Evolutionary conservation across 1,140 invertebrate species (phyloP), one percentile per base, ranked within the genome.

Genomic region (Brachionus sp.): DNA sequence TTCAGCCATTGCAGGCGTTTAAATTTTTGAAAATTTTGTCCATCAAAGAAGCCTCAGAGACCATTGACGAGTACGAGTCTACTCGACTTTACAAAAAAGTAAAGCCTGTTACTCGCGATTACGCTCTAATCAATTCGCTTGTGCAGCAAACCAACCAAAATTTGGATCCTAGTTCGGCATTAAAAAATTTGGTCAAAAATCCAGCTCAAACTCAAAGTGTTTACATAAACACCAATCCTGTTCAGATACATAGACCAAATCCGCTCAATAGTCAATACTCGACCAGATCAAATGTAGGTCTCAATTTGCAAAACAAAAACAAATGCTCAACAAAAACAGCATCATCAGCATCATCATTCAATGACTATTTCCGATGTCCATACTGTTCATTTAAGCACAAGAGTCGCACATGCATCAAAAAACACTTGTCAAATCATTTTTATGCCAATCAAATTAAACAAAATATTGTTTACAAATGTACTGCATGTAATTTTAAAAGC

Each of bases 21-120:
- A 80, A 57, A 39, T 80, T 62, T 80, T 66, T 80, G 77, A 57
- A 53, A 23, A 80, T 66, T 13, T 80, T 80, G 29, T 80, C 77
- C 33, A 80, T 80, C 16, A 80, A 62, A 57, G 77, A 80, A 25
- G 77, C 77, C 1, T 80, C 77, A 4, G 62, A 80, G 35, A 62
- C 77, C n/a, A 80, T 80, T 33, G 50, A 80, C 7, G 77, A 57
- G 13, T 80, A 80, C 19, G 77, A 80, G 39, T 66, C 62, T 10
- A 62, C 77, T 12, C 35, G 77, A 75, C 19, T 75, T 9, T 75
- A 75, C 70, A 75, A 75, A 46, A 75, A 75, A 29, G 70, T 75
- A 13, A 75, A 75, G 44, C 39, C 70, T 5, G 44, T 19, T 0
- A 75, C 2, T 39, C 16, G 70, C 0, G 70, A 75, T 39, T 75